phyloP scores from a whole-genome alignment of 2,888 invertebrate species.

The Oligia strigilis region DNA sequence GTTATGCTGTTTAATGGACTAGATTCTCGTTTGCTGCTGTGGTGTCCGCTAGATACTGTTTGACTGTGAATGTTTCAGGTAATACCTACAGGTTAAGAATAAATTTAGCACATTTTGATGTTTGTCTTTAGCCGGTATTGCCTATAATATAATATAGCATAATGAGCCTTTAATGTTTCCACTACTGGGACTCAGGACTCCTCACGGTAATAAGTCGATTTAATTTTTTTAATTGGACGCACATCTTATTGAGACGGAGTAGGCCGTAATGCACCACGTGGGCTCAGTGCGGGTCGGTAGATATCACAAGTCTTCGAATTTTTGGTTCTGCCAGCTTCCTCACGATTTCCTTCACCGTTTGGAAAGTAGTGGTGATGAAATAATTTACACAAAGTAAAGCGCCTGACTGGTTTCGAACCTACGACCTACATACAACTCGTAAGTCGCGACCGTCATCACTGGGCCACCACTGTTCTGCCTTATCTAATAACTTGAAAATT shows the following conservation, averaged over 20 bases:
- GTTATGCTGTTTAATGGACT: conserved; percentile 53
- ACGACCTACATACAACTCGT: background rate
- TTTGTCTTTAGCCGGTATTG: background rate
- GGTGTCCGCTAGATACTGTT: conserved; percentile 37
- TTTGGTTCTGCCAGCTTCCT: background rate
- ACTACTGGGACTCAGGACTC: background rate
- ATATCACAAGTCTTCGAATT: background rate
- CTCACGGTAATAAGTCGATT: background rate
- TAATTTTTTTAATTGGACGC: too few species aligned
- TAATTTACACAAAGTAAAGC: background rate
- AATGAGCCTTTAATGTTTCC: background rate
- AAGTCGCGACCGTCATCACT: background rate
- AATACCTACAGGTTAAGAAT: background rate
- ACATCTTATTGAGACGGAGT: background rate
- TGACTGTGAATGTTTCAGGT: conserved; percentile 13
- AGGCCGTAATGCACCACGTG: background rate
- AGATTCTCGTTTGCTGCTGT: conserved; percentile 42
- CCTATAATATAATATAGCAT: background rate
- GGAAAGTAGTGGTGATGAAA: background rate
- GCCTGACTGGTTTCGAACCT: background rate
- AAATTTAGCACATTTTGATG: background rate
- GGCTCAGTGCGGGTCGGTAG: background rate
- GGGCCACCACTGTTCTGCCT: background rate
- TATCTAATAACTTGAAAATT: background rate
- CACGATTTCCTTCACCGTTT: background rate